These are phyloP conservation scores for Aspidapion aeneum DNA, from an alignment of 2,888 invertebrate genomes.

Conservation along the genomic window DNA sequence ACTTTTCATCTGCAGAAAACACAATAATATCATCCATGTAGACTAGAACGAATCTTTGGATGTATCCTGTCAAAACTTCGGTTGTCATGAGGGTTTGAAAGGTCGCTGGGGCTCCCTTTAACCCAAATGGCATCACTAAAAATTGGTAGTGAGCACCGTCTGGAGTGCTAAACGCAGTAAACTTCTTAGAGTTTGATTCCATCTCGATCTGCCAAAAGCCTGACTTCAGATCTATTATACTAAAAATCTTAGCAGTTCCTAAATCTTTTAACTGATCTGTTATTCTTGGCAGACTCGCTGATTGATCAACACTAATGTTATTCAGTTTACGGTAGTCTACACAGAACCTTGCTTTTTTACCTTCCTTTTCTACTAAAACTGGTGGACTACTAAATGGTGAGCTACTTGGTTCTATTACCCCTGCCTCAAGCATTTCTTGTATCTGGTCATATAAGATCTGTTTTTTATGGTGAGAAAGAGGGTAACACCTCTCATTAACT, in stretches of 20 bases:
- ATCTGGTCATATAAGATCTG: conserved; percentile 4
- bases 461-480: conserved; percentile 4
- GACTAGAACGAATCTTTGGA: conserved; percentile 22
- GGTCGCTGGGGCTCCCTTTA: no score
- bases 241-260: conserved; percentile 8
- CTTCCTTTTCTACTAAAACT: conserved; percentile 4
- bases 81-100: no score
- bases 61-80: no score
- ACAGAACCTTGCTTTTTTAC: conserved; percentile 3
- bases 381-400: conserved; percentile 6
- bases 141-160: no score
- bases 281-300: not conserved
- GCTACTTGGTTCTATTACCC: conserved; percentile 2
- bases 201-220: conserved; percentile 19
- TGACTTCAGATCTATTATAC: conserved; percentile 5
- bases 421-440: conserved; percentile 8
- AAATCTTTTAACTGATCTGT: no score
- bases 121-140: no score
- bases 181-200: not conserved
- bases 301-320: not conserved
- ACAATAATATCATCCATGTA: conserved; percentile 36
- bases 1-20: not conserved
- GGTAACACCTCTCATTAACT: conserved; percentile 8
- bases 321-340: conserved; percentile 6
- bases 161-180: conserved; percentile 1